Conservation (phyloP, 30 jellyfish, hydroid and myxozoan species). For the Aurelia sp. region DNA sequence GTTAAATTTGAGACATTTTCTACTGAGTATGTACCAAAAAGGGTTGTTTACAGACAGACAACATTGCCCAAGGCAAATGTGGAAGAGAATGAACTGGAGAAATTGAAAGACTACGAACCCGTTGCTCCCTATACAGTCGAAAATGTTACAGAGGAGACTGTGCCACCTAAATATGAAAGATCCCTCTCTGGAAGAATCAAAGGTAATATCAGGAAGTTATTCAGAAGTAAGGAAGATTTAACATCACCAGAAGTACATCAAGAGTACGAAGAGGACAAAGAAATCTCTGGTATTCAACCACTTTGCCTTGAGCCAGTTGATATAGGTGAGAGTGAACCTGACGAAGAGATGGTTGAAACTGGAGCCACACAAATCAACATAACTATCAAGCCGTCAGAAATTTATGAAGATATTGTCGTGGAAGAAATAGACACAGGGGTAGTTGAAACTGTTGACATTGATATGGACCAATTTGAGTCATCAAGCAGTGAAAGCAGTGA, state of each 20-base stretch:
- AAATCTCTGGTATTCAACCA: not conserved
- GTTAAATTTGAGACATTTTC: not conserved
- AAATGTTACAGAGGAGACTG: not conserved
- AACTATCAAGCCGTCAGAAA: no score
- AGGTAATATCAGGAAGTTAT: not conserved
- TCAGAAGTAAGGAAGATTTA: not conserved
- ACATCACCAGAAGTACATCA: not conserved
- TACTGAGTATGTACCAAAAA: not conserved
- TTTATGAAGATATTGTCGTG: no score
- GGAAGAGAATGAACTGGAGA: not conserved
- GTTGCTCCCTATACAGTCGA: not conserved
- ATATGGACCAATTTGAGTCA: no score
- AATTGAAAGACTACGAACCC: not conserved
- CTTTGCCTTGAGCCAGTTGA: not conserved
- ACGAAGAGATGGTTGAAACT: no score
- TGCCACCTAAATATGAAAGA: not conserved
- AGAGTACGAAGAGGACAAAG: not conserved
- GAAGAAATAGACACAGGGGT: no score
- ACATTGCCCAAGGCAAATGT: not conserved
- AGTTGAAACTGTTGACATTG: no score
- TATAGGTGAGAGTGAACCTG: not conserved
- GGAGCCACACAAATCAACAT: no score
- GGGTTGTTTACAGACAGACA: conserved; percentile 7
- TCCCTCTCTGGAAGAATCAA: conserved; percentile 7
- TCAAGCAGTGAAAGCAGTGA: not conserved